phyloP scores from a whole-genome alignment of 2,113 vertebrate species.

The Crotalus tigris region DNA sequence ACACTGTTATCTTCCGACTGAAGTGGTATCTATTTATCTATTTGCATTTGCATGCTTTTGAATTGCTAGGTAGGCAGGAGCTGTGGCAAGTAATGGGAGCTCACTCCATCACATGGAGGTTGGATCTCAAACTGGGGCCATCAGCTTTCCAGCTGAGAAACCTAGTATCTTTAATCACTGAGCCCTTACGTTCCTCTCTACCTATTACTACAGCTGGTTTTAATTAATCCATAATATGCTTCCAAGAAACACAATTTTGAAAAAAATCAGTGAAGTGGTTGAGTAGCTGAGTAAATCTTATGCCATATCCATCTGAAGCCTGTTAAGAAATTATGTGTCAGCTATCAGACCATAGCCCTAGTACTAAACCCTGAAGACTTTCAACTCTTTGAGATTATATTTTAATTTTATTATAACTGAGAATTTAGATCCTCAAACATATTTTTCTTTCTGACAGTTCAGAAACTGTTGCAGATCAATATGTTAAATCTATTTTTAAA shows the following conservation, averaged over 20 bases:
- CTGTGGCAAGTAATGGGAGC: no score
- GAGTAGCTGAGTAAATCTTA: background rate
- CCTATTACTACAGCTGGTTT: background rate
- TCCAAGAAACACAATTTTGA: background rate
- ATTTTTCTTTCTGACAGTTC: background rate
- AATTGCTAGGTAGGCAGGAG: no score
- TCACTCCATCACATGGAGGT: no score
- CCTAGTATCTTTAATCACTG: no score
- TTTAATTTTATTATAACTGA: background rate
- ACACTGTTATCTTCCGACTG: no score
- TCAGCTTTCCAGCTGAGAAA: no score
- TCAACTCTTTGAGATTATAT: background rate
- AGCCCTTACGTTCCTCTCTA: no score
- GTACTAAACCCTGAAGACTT: background rate
- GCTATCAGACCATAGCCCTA: background rate
- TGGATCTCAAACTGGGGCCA: no score
- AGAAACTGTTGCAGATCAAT: background rate
- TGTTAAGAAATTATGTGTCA: background rate
- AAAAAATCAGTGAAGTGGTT: background rate
- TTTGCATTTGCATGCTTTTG: no score
- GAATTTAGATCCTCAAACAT: background rate
- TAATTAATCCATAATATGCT: background rate
- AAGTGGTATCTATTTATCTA: no score
- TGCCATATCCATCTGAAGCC: background rate
- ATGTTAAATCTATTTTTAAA: constrained; percentile 1